Percentiles rank a stretch among this genome's conserved stretches.
Conservation (phyloP, 1,140 invertebrate genomes). For the Leptinotarsa defecta region DNA sequence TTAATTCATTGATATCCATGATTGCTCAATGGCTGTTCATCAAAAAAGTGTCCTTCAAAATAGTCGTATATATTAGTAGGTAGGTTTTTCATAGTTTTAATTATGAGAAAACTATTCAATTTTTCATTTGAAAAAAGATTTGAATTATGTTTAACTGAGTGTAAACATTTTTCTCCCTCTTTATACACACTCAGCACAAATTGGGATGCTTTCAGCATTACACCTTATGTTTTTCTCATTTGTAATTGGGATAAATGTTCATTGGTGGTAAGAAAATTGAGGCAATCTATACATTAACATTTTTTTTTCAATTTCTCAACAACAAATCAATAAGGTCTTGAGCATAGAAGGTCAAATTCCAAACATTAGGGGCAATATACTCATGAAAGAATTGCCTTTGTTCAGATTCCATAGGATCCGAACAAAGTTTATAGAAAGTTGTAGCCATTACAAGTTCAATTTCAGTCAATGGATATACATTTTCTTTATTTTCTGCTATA, state of each 20-base stretch:
- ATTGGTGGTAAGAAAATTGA: slow-evolving; percentile 24
- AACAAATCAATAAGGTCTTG: too few relatives aligned
- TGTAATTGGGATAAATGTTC: slow-evolving; percentile 19
- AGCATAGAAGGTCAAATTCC: too few relatives aligned
- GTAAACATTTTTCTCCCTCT: neutral
- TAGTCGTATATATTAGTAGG: neutral
- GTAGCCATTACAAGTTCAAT: too few relatives aligned
- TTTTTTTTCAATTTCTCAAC: slow-evolving; percentile 11
- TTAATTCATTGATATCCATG: neutral
- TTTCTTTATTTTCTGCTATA: too few relatives aligned
- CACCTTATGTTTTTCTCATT: slow-evolving; percentile 24
- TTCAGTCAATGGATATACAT: too few relatives aligned
- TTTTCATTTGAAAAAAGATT: neutral
- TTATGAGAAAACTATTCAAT: neutral
- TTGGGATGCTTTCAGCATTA: slow-evolving; percentile 33
- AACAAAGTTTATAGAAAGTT: too few relatives aligned
- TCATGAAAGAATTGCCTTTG: too few relatives aligned
- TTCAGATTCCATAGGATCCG: too few relatives aligned
- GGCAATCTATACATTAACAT: slow-evolving; percentile 31
- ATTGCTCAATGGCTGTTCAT: neutral
- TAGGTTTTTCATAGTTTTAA: neutral
- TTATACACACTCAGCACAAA: slow-evolving; percentile 32
- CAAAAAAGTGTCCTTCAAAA: neutral
- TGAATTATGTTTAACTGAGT: neutral
- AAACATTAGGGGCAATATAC: too few relatives aligned